Percentiles rank a stretch among this genome's conserved stretches.
phyloP scores from a whole-genome alignment of 92 coral and sea anemone species.

The Desmophyllum pertusum region DNA sequence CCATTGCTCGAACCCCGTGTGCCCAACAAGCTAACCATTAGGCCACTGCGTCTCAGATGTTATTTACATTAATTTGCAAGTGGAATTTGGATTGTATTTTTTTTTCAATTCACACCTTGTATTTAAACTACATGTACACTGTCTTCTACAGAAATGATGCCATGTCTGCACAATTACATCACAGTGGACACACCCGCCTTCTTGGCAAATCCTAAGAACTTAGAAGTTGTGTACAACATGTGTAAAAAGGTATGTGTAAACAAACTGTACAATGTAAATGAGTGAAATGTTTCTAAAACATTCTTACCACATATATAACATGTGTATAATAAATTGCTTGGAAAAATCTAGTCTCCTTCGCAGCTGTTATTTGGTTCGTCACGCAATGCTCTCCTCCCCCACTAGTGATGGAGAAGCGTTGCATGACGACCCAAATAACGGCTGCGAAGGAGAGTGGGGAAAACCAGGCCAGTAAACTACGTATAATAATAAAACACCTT shows the following conservation, averaged over 20 bases:
- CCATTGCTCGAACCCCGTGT: no score
- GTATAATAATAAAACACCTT: background rate
- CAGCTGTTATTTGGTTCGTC: no score
- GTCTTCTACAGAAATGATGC: constrained; percentile 90
- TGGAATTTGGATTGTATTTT: no score
- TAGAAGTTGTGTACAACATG: constrained; percentile 89
- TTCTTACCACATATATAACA: no score
- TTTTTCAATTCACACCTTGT: background rate
- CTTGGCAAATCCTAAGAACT: constrained; percentile 83
- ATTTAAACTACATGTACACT: background rate
- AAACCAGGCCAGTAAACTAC: no score
- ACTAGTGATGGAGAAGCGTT: no score
- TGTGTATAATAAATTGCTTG: background rate
- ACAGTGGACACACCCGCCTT: constrained; percentile 97
- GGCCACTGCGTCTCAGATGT: no score
- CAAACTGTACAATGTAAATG: background rate
- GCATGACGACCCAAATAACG: no score
- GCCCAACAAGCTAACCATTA: no score
- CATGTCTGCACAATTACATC: constrained; percentile 89
- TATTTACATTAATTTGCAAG: no score
- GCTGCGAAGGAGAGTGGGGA: no score
- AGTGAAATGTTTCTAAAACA: background rate
- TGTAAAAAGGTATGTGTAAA: constrained; percentile 83
- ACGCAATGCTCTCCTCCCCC: no score
- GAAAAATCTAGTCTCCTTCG: background rate